phyloP scores from a whole-genome alignment of 2,113 vertebrate genomes.

The Rutilus rutilus region DNA sequence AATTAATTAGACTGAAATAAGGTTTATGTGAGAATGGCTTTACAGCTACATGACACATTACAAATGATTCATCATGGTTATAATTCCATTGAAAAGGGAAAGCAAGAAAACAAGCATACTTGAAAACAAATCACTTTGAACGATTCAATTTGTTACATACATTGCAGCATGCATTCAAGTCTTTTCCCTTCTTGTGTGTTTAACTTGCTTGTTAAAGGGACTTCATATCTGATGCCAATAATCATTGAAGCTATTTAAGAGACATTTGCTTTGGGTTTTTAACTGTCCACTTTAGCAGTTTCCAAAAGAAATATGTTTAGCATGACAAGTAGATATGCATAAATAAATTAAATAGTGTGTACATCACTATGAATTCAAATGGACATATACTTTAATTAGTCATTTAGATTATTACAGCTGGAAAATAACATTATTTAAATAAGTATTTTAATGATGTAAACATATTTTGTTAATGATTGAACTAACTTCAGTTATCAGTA shows the following conservation, averaged over 20 bases:
- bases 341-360: conserved; percentile 70
- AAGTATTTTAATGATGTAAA: conserved; percentile 84
- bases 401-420: conserved; percentile 94
- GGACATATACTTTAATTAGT: conserved; percentile 86
- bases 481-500: conserved; percentile 95
- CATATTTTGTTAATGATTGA: conserved; percentile 90
- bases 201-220: conserved; percentile 96
- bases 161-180: conserved; percentile 89
- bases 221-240: conserved; percentile 90
- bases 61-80: conserved; percentile 83
- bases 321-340: conserved; percentile 58
- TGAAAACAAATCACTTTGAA: conserved; percentile 61
- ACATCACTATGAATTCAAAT: conserved; percentile 61
- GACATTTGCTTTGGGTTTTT: conserved; percentile 88
- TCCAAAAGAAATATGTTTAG: conserved; percentile 80
- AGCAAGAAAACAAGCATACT: conserved; percentile 54
- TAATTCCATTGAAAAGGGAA: conserved; percentile 75
- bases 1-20: conserved; percentile 75
- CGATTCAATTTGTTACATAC: conserved; percentile 72
- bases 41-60: conserved; percentile 80
- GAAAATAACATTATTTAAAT: conserved; percentile 79
- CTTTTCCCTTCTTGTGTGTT: conserved; percentile 77
- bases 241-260: conserved; percentile 96
- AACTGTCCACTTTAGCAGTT: conserved; percentile 89
- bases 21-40: conserved; percentile 79